phyloP scores from a whole-genome alignment of 2,888 invertebrate genomes.

The Cheilosia scutellata region DNA sequence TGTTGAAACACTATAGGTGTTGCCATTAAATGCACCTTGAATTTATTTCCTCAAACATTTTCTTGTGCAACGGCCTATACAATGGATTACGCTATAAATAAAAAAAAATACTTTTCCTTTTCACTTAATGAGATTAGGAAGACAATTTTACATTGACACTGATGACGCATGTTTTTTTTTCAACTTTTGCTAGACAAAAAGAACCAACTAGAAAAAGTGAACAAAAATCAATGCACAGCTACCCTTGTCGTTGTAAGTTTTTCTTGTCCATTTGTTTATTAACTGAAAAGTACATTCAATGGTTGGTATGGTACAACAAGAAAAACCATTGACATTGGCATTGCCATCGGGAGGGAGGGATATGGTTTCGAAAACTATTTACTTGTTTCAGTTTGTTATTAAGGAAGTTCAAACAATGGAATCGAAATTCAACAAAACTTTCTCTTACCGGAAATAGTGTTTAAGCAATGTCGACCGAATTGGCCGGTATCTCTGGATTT shows the following conservation, averaged over 20 bases:
- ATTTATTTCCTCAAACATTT: neutral
- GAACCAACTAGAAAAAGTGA: neutral
- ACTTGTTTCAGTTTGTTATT: neutral
- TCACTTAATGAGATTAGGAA: constrained; percentile 4
- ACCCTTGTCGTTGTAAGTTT: neutral
- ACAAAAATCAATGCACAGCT: neutral
- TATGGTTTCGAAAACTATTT: neutral
- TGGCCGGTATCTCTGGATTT: neutral
- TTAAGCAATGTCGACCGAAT: neutral
- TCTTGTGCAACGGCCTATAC: neutral
- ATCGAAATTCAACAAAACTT: constrained; percentile 7
- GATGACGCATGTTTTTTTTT: neutral
- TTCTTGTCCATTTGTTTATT: constrained; percentile 1
- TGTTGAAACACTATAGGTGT: neutral
- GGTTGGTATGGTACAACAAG: neutral
- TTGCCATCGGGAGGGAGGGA: constrained; percentile 12
- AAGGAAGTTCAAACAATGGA: constrained; percentile 7
- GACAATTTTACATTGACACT: neutral
- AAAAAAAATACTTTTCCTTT: neutral
- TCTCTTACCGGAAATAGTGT: neutral
- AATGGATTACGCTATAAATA: neutral
- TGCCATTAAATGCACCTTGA: neutral
- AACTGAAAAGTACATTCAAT: neutral
- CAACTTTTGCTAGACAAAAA: neutral
- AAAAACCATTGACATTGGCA: constrained; percentile 25